These are phyloP conservation scores for Mythimna ferrago DNA, from an alignment of 2,888 invertebrate species.

Conservation along the genomic window DNA sequence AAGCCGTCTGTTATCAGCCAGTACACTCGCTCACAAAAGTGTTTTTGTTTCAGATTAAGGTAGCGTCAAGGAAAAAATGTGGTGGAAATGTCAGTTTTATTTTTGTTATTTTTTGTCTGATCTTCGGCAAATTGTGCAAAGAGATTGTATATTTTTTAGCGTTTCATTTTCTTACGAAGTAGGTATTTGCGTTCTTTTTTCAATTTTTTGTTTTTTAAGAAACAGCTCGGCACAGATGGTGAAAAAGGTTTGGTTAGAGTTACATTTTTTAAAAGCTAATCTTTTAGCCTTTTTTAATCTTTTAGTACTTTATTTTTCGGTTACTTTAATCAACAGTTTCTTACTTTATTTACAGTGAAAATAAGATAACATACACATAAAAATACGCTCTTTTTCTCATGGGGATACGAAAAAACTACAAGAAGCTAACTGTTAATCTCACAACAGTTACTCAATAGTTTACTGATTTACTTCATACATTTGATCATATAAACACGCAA, in stretches of 20 bases:
- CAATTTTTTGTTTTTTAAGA: background rate
- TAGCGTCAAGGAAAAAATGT: background rate
- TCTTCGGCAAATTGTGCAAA: background rate
- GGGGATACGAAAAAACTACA: no score
- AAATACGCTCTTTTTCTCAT: no score
- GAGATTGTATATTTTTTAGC: background rate
- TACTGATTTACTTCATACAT: no score
- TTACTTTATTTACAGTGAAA: no score
- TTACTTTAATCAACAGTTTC: no score
- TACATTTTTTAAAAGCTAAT: background rate
- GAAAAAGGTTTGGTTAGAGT: background rate
- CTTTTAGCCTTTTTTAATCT: background rate
- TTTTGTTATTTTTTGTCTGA: conserved; percentile 10
- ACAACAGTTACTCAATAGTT: no score
- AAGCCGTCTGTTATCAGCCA: conserved; percentile 53
- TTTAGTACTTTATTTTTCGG: no score
- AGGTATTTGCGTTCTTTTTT: background rate
- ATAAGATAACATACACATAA: no score
- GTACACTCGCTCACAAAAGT: conserved; percentile 36
- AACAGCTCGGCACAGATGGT: no score
- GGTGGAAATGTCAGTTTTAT: background rate
- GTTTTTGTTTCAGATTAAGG: conserved; percentile 39
- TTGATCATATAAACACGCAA: no score
- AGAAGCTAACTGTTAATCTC: no score
- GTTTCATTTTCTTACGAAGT: background rate